Evolutionary conservation across 2,888 invertebrate genomes (phyloP).

Genomic region (Phytoseiulus persimilis): DNA sequence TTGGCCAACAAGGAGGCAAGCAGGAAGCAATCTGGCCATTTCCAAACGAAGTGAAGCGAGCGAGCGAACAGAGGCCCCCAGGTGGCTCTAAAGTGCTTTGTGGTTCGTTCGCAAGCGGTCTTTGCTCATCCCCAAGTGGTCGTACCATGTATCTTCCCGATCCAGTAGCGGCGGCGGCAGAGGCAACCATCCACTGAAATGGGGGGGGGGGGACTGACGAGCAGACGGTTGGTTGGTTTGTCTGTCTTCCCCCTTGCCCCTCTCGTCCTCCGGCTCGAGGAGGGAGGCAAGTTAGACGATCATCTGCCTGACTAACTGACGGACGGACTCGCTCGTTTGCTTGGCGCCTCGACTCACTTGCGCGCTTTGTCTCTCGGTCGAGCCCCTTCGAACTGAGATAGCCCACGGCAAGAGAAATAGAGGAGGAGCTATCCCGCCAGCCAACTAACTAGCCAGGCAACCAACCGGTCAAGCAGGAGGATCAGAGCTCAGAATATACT

Average conservation of each 20-base stretch:
- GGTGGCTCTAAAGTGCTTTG: conserved; percentile 31
- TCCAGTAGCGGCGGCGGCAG: not conserved
- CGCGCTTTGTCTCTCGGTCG: not conserved
- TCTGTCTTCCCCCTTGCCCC: not conserved
- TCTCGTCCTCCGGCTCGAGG: not conserved
- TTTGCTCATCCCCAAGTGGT: conserved; percentile 6
- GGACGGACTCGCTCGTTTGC: not conserved
- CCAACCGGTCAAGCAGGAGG: not conserved
- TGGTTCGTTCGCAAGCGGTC: conserved; percentile 10
- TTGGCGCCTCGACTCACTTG: too few relatives aligned
- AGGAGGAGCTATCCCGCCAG: not conserved
- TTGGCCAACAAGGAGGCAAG: not conserved
- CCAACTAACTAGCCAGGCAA: not conserved
- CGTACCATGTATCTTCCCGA: conserved; percentile 28
- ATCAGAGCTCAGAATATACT: too few relatives aligned
- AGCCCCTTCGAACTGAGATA: not conserved
- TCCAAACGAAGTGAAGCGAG: conserved; percentile 5
- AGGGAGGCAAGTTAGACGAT: not conserved
- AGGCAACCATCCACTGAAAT: not conserved
- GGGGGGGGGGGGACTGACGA: not conserved
- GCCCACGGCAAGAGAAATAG: not conserved
- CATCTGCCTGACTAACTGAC: not conserved
- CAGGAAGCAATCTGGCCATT: not conserved
- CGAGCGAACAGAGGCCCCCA: conserved; percentile 15
- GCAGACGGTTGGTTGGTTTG: not conserved